Percentiles rank a stretch among this genome's conserved stretches.
Evolutionary conservation across 2,113 vertebrate species (phyloP).

Genomic region (Rana temporaria): DNA sequence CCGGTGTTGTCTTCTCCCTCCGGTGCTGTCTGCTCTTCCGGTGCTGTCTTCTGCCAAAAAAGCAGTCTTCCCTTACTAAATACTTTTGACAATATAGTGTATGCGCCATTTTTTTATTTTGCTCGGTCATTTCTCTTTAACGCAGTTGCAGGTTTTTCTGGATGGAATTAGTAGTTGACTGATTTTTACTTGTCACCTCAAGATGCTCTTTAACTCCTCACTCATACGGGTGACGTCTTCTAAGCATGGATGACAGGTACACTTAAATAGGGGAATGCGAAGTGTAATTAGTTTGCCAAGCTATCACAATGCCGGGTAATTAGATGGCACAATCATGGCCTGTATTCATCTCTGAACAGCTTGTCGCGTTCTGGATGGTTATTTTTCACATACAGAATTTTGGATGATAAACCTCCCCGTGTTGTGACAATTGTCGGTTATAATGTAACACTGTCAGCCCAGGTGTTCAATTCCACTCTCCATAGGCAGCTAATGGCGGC

Average conservation of each 20-base stretch:
- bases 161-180: too few species aligned
- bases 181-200: too few species aligned
- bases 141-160: too few species aligned
- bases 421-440: background rate
- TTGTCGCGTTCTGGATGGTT: slow-evolving; percentile 55
- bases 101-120: too few species aligned
- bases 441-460: slow-evolving; percentile 1
- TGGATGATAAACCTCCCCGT: slow-evolving; percentile 45
- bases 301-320: slow-evolving; percentile 17
- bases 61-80: too few species aligned
- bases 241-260: background rate
- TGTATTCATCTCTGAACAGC: slow-evolving; percentile 50
- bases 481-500: slow-evolving; percentile 21
- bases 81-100: too few species aligned
- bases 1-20: too few species aligned
- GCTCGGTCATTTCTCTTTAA: too few species aligned
- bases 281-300: slow-evolving; percentile 38
- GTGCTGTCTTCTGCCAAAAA: too few species aligned
- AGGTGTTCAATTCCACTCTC: slow-evolving; percentile 19
- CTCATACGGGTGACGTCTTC: too few species aligned
- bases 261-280: background rate
- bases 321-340: slow-evolving; percentile 27
- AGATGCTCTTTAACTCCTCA: too few species aligned
- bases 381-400: slow-evolving; percentile 50
- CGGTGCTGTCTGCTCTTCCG: too few species aligned